Percentiles rank a stretch among this genome's conserved stretches.
These are phyloP conservation scores for Micropoecilia bifurca DNA, from an alignment of 2,797 vertebrate genomes.

Conservation along the genomic window DNA sequence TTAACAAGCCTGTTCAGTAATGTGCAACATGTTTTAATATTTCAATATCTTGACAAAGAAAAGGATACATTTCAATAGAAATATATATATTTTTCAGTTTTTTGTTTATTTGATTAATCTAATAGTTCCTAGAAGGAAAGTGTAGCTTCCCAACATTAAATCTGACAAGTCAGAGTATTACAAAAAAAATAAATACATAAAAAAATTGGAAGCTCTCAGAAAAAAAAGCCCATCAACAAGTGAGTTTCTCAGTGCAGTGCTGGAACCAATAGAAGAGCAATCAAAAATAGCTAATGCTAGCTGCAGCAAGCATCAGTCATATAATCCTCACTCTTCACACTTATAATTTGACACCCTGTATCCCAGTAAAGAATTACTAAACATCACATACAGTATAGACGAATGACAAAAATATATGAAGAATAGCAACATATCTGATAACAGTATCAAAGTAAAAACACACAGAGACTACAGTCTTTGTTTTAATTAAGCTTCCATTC, in stretches of 20 bases:
- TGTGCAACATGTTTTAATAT: neutral
- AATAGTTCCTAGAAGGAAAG: neutral
- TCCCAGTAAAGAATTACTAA: neutral
- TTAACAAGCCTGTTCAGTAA: neutral
- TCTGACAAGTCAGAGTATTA: neutral
- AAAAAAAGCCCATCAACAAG: too few relatives aligned
- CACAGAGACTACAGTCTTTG: neutral
- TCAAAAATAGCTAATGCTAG: neutral
- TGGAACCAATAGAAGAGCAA: neutral
- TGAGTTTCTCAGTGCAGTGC: neutral
- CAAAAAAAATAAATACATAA: neutral
- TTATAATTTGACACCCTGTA: conserved; percentile 2
- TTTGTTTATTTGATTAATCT: neutral
- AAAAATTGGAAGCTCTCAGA: neutral
- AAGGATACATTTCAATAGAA: neutral
- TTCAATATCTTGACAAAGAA: neutral
- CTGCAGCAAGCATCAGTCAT: too few relatives aligned
- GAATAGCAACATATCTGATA: conserved; percentile 13
- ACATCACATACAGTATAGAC: neutral
- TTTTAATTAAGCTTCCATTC: conserved; percentile 40
- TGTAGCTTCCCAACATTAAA: neutral
- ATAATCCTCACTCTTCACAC: neutral
- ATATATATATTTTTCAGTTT: neutral
- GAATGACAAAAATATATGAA: neutral
- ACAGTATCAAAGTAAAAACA: conserved; percentile 8